A percentile compares a stretch with the other conserved stretches of the same genome.
Evolutionary conservation across 2,113 vertebrate genomes (phyloP).

Genomic region (Hiodon alosoides): DNA sequence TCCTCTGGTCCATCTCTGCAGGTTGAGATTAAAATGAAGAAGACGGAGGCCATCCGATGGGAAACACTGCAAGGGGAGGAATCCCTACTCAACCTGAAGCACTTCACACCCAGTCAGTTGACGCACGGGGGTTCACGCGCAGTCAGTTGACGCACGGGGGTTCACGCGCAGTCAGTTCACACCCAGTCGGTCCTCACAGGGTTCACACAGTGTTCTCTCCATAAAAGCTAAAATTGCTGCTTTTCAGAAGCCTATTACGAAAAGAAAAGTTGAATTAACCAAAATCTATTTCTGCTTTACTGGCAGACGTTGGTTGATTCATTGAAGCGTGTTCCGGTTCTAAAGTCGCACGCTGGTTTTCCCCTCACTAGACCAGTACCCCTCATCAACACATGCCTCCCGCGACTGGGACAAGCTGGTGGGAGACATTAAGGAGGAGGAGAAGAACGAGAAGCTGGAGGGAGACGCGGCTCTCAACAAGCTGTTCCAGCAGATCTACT

Average conservation of each 20-base stretch:
- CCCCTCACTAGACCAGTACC: constrained; percentile 68
- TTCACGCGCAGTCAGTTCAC: too few relatives aligned
- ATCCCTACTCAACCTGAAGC: constrained; percentile 68
- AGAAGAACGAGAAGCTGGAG: constrained; percentile 92
- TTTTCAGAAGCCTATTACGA: too few relatives aligned
- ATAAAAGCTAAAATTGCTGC: too few relatives aligned
- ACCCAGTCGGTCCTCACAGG: too few relatives aligned
- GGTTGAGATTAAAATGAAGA: constrained; percentile 98
- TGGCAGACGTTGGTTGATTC: not conserved
- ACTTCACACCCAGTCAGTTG: constrained; percentile 74
- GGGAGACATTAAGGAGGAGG: constrained; percentile 84
- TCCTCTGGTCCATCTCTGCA: constrained; percentile 43
- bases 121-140: too few relatives aligned
- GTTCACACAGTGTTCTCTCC: too few relatives aligned
- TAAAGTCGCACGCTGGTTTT: not conserved
- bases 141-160: too few relatives aligned
- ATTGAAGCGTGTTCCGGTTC: not conserved
- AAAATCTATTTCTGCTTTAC: too few relatives aligned
- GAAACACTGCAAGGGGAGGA: constrained; percentile 86
- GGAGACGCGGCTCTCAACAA: constrained; percentile 95
- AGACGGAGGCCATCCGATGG: constrained; percentile 87
- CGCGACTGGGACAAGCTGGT: constrained; percentile 94
- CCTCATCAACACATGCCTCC: constrained; percentile 78
- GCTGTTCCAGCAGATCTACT: constrained; percentile 80
- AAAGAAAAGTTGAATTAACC: too few relatives aligned